These are phyloP conservation scores for Agriopis aurantiaria DNA, from an alignment of 2,888 invertebrate species.

Conservation along the genomic window DNA sequence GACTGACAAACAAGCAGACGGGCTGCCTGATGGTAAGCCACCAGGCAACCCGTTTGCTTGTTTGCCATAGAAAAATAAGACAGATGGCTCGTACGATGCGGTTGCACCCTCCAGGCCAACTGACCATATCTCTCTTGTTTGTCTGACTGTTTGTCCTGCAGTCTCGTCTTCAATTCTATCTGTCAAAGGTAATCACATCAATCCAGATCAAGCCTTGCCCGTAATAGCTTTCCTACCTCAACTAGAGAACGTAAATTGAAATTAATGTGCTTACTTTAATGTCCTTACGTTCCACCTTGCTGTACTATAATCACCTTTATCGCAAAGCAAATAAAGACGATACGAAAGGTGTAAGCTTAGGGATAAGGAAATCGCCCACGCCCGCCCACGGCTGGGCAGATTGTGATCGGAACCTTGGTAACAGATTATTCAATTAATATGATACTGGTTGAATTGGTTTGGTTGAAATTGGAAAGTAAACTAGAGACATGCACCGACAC, in stretches of 20 bases:
- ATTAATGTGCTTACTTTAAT: conserved; percentile 28
- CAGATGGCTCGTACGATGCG: no score
- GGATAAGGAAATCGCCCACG: conserved; percentile 30
- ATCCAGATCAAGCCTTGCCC: conserved; percentile 12
- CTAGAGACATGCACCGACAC: no score
- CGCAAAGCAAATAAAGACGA: background rate
- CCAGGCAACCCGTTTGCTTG: no score
- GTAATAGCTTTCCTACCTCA: conserved; percentile 20
- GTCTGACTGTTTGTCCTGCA: no score
- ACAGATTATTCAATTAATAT: conserved; percentile 26
- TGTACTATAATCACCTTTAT: conserved; percentile 16
- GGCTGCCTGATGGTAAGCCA: no score
- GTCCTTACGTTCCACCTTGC: conserved; percentile 14
- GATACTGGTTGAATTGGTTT: conserved; percentile 16
- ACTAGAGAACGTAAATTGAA: conserved; percentile 15
- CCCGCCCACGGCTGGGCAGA: conserved; percentile 30
- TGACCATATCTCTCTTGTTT: no score
- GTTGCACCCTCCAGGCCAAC: no score
- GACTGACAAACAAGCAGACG: no score
- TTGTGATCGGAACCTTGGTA: conserved; percentile 35
- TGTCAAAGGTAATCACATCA: conserved; percentile 18
- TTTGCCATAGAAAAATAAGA: no score
- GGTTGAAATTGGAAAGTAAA: conserved; percentile 21
- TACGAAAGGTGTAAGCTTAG: conserved; percentile 12
- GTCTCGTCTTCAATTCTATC: background rate